A percentile compares a stretch with the other conserved stretches of the same genome.
phyloP scores from a whole-genome alignment of 2,888 invertebrate species.

The Calameuta idolon region DNA sequence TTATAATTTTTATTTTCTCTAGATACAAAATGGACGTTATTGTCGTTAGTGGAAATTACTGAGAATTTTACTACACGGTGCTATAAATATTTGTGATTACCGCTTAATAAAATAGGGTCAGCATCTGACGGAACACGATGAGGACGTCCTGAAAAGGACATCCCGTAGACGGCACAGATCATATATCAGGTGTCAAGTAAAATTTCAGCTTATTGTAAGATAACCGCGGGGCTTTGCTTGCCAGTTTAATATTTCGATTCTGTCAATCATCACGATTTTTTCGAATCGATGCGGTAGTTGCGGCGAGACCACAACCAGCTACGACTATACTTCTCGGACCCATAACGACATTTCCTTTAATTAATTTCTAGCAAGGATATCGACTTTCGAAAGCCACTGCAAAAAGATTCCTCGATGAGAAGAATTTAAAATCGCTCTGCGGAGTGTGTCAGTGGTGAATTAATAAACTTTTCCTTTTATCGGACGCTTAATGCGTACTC shows the following conservation, averaged over 20 bases:
- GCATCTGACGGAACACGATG: no score
- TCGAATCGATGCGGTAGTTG: slow-evolving; percentile 32
- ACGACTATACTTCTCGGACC: slow-evolving; percentile 15
- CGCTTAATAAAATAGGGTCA: no score
- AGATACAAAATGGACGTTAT: no score
- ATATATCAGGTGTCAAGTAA: neutral
- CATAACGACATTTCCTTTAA: slow-evolving; percentile 39
- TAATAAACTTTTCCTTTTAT: neutral
- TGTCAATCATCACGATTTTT: slow-evolving; percentile 45
- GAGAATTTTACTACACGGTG: no score
- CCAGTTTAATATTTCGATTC: slow-evolving; percentile 34
- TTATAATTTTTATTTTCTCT: no score
- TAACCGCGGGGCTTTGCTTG: slow-evolving; percentile 19
- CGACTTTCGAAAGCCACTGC: slow-evolving; percentile 24
- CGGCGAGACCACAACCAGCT: slow-evolving; percentile 29
- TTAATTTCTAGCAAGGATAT: slow-evolving; percentile 38
- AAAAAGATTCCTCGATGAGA: slow-evolving; percentile 16
- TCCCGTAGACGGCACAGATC: neutral
- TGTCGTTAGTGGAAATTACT: no score
- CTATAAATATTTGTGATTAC: no score
- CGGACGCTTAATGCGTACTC: neutral
- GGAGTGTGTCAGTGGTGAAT: neutral
- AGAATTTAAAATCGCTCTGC: neutral
- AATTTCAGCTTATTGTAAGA: neutral
- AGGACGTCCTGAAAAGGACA: no score